Evolutionary conservation across 2,888 invertebrate genomes (phyloP).

Genomic region (Heteropelma amictum): DNA sequence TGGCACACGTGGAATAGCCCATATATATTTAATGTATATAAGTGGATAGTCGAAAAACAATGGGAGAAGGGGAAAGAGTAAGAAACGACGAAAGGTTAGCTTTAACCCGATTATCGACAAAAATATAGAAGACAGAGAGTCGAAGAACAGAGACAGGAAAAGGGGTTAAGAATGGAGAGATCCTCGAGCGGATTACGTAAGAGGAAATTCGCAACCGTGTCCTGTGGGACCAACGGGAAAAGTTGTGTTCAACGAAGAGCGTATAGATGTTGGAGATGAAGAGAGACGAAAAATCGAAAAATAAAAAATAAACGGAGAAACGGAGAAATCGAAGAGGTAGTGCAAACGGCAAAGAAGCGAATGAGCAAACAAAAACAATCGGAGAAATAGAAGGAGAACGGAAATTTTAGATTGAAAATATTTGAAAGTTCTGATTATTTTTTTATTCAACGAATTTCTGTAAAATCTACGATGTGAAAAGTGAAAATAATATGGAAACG

Average conservation of each 20-base stretch:
- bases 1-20: neutral
- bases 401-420: neutral
- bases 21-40: too few species aligned
- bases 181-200: conserved; percentile 52
- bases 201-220: conserved; percentile 53
- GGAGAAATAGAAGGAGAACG: neutral
- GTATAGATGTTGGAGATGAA: neutral
- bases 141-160: conserved; percentile 27
- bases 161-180: conserved; percentile 45
- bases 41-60: neutral
- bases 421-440: too few species aligned
- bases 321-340: neutral
- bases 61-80: neutral
- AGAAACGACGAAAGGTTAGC: conserved; percentile 18
- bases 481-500: too few species aligned
- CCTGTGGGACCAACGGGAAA: conserved; percentile 37
- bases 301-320: neutral
- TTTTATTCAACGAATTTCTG: too few species aligned
- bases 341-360: neutral
- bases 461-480: too few species aligned
- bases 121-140: conserved; percentile 45
- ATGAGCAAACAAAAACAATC: neutral
- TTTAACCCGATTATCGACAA: conserved; percentile 58
- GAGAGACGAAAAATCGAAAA: neutral
- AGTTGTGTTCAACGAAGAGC: conserved; percentile 39